Base-by-base conservation (phyloP, 2,888 invertebrate genomes). In the Sylvicola cinctus region DNA sequence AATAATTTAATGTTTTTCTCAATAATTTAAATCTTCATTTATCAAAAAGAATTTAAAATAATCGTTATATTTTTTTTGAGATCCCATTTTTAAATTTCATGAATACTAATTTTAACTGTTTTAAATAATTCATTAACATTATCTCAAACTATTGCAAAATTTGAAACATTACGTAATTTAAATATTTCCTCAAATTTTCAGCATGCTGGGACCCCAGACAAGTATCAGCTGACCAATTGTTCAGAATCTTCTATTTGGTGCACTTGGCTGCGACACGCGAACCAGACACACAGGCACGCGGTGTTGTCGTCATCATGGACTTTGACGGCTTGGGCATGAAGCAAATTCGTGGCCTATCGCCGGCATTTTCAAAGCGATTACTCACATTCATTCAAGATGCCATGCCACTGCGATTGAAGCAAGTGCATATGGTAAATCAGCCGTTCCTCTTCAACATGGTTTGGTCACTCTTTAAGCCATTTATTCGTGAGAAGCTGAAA, bases 361-460 rank as follows among this genome's bases (percentile, higher is more conserved):
- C 80, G 1, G 56, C 70, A 7, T 84, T 81, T 58, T 77, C 79
- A 33, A 70, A 73, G 61, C 68, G 74, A 32, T 65, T 84, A 33
- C 63, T 84, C 39, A 68, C 69, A 8, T 85, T 84, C 57, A 83
- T 85, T 44, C 84, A 85, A 57, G 80, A 84, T 37, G 83, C 84
- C 0, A 79, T 84, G 80, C 83, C 84, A 3, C 54, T 83, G 33
- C 66, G 84, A 35, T 61, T 84, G 44, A 84, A 81, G 55, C 81
- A 83, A 58, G 74, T 84, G 8, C 84, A 85, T 57, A 74, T 84
- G 49, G 79, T 85, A 3, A 81, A 81, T 49, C 75, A 85, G 48
- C 83, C 85, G 1, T 75, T 74, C 60, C 60, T 84, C 40, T 85
- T 85, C 60, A 81, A 75, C 49, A 66, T 80, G 55, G 81, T 84